Conservation (phyloP, 1,140 invertebrate genomes). For the Myzus persicae region DNA sequence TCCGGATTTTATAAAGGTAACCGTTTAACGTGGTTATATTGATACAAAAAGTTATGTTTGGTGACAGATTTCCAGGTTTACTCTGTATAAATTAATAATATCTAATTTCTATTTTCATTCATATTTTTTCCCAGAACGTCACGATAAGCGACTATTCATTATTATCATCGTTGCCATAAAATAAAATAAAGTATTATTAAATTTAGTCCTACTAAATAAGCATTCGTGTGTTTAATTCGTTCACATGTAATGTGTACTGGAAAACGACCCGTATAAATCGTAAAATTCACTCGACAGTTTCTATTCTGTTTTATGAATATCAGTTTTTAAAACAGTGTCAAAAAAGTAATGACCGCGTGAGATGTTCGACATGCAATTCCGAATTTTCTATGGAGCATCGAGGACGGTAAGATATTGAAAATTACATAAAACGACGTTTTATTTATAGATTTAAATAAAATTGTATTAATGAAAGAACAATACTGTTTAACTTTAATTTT, state of each 20-base stretch:
- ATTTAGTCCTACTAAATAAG: neutral
- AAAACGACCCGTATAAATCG: neutral
- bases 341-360: slow-evolving; percentile 11
- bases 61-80: neutral
- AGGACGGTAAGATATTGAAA: slow-evolving; percentile 24
- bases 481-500: no score
- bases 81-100: neutral
- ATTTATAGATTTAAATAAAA: no score
- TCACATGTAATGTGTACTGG: neutral
- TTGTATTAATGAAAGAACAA: no score
- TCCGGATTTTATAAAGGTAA: slow-evolving; percentile 1
- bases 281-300: neutral
- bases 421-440: neutral
- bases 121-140: no score
- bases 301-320: neutral
- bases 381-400: slow-evolving; percentile 14
- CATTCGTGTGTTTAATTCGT: neutral
- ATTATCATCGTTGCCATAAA: slow-evolving; percentile 10
- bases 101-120: no score
- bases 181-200: slow-evolving; percentile 23
- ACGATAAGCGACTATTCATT: no score
- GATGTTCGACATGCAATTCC: slow-evolving; percentile 19
- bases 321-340: neutral
- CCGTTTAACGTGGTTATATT: neutral
- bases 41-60: neutral